phyloP scores from a whole-genome alignment of 2,113 vertebrate species.

The Phrynocephalus versicolor region DNA sequence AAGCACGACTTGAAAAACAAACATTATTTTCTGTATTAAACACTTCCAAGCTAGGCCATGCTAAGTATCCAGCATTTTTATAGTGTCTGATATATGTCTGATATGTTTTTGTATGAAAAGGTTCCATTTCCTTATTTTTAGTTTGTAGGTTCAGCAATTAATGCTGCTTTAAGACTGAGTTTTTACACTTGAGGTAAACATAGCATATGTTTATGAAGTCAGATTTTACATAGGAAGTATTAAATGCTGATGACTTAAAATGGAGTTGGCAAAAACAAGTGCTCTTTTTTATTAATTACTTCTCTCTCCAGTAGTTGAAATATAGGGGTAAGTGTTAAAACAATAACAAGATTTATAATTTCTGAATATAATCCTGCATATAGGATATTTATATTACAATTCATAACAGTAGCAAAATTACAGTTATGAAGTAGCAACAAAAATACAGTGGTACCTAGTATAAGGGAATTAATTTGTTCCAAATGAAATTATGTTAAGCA shows the following conservation, averaged over 20 bases:
- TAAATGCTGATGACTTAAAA: neutral
- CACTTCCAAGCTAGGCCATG: too few species aligned
- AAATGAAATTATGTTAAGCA: too few species aligned
- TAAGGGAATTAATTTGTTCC: too few species aligned
- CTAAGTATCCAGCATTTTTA: too few species aligned
- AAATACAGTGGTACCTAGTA: too few species aligned
- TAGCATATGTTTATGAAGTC: neutral
- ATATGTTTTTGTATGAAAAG: neutral
- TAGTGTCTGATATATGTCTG: neutral
- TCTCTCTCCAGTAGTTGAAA: neutral
- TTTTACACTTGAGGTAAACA: neutral
- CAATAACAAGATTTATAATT: neutral
- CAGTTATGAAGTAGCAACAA: too few species aligned
- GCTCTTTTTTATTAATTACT: neutral
- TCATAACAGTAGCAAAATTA: too few species aligned
- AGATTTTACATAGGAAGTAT: neutral
- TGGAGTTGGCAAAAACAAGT: neutral
- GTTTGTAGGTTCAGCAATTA: neutral
- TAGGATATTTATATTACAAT: too few species aligned
- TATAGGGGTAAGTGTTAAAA: neutral
- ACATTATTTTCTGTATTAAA: too few species aligned
- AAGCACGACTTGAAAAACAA: too few species aligned
- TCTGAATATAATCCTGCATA: too few species aligned
- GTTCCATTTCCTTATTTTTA: neutral
- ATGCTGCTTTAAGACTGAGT: neutral